A percentile compares a stretch with the other conserved stretches of the same genome.
Conservation (phyloP, 2,888 invertebrate species). For the Apeira syringaria region DNA sequence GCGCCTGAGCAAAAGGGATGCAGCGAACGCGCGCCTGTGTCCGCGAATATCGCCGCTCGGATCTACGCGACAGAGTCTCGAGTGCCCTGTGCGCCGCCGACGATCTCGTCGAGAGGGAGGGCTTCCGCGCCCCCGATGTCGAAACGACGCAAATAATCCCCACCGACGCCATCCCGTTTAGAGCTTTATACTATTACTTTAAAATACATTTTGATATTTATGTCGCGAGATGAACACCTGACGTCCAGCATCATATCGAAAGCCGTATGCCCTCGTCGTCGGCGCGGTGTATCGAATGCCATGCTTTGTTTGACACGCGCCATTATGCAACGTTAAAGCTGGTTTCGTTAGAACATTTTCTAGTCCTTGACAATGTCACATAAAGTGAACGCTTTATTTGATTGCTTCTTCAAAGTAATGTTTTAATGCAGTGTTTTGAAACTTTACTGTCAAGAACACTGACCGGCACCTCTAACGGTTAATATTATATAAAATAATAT, state of each 20-base stretch:
- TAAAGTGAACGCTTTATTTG: no score
- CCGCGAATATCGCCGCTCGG: slow-evolving; percentile 76
- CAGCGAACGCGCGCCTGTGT: slow-evolving; percentile 60
- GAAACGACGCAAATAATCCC: slow-evolving; percentile 51
- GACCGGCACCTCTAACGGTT: no score
- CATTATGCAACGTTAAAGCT: slow-evolving; percentile 79
- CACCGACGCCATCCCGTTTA: slow-evolving; percentile 38
- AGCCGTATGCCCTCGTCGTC: slow-evolving; percentile 79
- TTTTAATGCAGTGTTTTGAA: no score
- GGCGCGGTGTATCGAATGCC: slow-evolving; percentile 82
- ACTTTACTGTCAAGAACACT: no score
- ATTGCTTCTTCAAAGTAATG: no score
- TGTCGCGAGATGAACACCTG: slow-evolving; percentile 76
- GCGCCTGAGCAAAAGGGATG: slow-evolving; percentile 76
- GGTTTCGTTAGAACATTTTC: slow-evolving; percentile 72
- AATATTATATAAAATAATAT: no score
- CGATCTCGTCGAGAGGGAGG: slow-evolving; percentile 75
- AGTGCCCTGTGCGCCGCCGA: slow-evolving; percentile 65
- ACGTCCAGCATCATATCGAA: slow-evolving; percentile 80
- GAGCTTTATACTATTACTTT: slow-evolving; percentile 45
- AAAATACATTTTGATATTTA: slow-evolving; percentile 52
- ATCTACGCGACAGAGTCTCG: slow-evolving; percentile 73
- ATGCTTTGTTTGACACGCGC: slow-evolving; percentile 80
- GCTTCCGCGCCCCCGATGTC: slow-evolving; percentile 48
- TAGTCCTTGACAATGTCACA: slow-evolving; percentile 60